Evolutionary conservation across 2,113 vertebrate species (phyloP).

Genomic region (Porphyrio hochstetteri): DNA sequence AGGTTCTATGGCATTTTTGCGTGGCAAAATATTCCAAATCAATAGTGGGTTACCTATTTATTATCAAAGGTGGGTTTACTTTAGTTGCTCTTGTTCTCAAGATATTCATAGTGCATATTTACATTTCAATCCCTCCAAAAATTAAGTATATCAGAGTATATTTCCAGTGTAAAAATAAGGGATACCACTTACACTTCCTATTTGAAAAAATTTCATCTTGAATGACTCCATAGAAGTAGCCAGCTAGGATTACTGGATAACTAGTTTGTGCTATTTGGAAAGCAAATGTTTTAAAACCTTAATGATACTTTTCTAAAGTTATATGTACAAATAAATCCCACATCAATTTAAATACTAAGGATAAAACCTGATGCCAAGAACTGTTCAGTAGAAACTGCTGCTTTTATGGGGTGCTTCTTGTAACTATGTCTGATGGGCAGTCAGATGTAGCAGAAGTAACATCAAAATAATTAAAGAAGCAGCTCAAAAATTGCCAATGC

Average conservation of each 20-base stretch:
- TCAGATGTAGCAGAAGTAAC: background rate
- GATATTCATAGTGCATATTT: background rate
- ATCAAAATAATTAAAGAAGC: background rate
- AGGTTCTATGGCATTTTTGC: background rate
- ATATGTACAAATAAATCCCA: background rate
- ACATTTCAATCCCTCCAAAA: background rate
- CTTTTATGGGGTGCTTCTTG: background rate
- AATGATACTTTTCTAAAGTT: background rate
- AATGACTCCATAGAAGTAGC: background rate
- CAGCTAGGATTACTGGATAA: background rate
- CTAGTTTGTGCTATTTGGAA: background rate
- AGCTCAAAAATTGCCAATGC: background rate
- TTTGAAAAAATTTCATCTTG: background rate
- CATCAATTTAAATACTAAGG: background rate
- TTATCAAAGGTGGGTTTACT: background rate
- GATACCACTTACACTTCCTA: background rate
- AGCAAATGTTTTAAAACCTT: background rate
- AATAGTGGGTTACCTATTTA: background rate
- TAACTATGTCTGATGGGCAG: background rate
- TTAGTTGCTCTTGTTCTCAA: background rate
- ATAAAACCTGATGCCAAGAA: background rate
- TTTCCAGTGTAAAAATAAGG: background rate
- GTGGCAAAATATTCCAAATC: background rate
- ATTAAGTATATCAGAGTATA: background rate
- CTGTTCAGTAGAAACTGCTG: background rate